Percentiles rank a stretch among this genome's conserved stretches.
phyloP scores from a whole-genome alignment of 2,113 vertebrate genomes.

The Orcinus orca region DNA sequence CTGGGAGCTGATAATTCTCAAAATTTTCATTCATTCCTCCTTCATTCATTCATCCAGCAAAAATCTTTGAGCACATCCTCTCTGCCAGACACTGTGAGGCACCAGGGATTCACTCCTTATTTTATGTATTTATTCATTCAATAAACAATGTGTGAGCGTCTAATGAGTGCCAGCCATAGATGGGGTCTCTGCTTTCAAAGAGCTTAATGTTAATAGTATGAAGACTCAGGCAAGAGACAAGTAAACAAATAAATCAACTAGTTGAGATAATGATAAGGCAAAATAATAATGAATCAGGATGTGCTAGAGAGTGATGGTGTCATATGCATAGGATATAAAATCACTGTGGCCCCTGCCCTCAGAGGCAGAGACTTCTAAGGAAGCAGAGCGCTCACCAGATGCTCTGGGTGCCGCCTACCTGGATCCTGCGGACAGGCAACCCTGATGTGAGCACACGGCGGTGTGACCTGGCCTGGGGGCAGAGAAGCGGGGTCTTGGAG shows the following conservation, averaged over 20 bases:
- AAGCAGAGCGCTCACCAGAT: neutral
- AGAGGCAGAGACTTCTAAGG: neutral
- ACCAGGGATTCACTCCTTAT: neutral
- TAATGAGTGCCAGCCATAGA: neutral
- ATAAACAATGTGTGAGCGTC: neutral
- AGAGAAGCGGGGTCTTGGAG: neutral
- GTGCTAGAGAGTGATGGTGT: neutral
- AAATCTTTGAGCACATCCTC: neutral
- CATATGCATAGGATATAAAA: neutral
- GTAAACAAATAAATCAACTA: neutral
- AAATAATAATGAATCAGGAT: neutral
- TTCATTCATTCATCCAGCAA: neutral
- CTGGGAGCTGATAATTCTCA: neutral
- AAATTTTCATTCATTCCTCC: neutral
- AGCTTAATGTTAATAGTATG: neutral
- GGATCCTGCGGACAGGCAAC: neutral
- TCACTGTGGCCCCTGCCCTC: neutral
- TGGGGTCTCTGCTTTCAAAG: neutral
- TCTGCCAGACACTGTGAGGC: neutral
- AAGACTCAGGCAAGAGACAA: neutral
- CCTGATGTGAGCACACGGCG: neutral
- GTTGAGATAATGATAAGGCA: neutral
- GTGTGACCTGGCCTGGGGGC: conserved; percentile 9
- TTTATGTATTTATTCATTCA: neutral
- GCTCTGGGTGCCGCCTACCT: neutral